Evolutionary conservation across 1,140 invertebrate species (phyloP).

Genomic region (Coptotermes formosanus): DNA sequence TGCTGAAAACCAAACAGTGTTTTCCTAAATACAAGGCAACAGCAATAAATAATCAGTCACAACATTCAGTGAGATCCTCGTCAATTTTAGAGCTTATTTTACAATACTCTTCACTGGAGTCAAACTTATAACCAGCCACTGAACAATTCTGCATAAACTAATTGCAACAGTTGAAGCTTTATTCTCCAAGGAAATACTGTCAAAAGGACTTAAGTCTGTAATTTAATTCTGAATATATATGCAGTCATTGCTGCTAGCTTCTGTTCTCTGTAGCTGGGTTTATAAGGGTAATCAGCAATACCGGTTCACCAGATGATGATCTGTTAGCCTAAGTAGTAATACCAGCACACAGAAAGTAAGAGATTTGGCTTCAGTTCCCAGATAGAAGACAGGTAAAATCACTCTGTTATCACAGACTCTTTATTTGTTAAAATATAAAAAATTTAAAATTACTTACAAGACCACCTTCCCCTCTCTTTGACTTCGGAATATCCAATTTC

Average conservation of each 20-base stretch:
- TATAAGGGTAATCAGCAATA: not conserved
- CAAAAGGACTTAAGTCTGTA: too few species aligned
- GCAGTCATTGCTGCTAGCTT: not conserved
- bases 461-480: conserved; percentile 37
- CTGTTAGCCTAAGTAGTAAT: not conserved
- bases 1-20: too few species aligned
- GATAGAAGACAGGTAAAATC: not conserved
- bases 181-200: too few species aligned
- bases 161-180: too few species aligned
- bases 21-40: too few species aligned
- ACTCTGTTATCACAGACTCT: not conserved
- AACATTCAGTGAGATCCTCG: too few species aligned
- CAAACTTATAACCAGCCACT: too few species aligned
- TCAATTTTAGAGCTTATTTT: too few species aligned
- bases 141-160: too few species aligned
- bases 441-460: conserved; percentile 37
- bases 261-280: not conserved
- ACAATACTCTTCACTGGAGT: too few species aligned
- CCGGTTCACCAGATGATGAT: not conserved
- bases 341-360: not conserved
- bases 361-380: not conserved
- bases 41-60: too few species aligned
- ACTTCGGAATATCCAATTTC: conserved; percentile 40
- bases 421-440: not conserved
- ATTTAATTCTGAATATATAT: too few species aligned